Base-by-base conservation (phyloP, 2,797 vertebrate genomes). In the Orientallactaga sibirica region DNA sequence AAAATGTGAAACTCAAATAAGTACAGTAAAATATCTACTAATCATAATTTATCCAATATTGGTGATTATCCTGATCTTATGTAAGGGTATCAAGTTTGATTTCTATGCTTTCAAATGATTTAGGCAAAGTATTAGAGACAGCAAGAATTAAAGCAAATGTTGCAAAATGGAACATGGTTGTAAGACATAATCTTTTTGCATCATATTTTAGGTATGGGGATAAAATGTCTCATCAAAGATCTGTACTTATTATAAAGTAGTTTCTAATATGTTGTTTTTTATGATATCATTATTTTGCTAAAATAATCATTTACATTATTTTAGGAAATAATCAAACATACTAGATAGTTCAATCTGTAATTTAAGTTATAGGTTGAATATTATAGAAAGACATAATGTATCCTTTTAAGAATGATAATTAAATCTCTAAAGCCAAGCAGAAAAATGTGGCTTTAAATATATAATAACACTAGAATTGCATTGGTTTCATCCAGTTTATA, bases 401-500 rank as follows among this genome's bases (percentile, higher is more conserved):
- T 71, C 10, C 37, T 81, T 74, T 90, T 75, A 92, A 74, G 12
- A n/a, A 55, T 67, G 41, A 82, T 77, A 24, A 80, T 89, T 92
- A 80, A 80, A 80, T 68, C 15, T 86, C 3, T 71, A 81, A 71
- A 89, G 7, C 5, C 62, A 48, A 25, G 37, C 48, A 93, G 61
- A 82, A 92, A 48, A 86, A 86, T 68, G 1, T 33, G 61, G 27
- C 84, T 92, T 90, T 62, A 91, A 76, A 52, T 87, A 77, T 33
- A 52, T 67, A 67, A 80, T 70, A 94, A 2, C 20, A 75, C 7
- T 71, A 27, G 27, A 18, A 88, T 20, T 22, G 61, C 83, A 58
- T 82, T 81, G 20, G n/a, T 93, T 91, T 91, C 9, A 68, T 91
- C 12, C 43, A 78, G 11, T 62, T 90, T 90, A 86, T 78, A 96